These are phyloP conservation scores for Corythoichthys intestinalis DNA, from an alignment of 2,113 vertebrate species.

Conservation along the genomic window DNA sequence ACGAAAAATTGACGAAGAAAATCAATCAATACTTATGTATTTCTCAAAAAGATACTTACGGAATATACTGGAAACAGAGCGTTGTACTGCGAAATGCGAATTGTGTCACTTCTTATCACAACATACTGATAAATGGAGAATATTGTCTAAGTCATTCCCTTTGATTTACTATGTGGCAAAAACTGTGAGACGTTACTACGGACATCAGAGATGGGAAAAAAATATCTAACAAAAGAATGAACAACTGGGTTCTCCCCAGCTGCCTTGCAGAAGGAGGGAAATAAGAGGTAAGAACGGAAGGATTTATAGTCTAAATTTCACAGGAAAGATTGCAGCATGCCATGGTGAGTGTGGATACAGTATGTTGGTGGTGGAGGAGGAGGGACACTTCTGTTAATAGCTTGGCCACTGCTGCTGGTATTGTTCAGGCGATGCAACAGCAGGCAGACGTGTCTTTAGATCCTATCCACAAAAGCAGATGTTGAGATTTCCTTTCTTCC, in stretches of 20 bases:
- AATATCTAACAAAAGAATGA: slow-evolving; percentile 25
- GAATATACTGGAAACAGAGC: no score
- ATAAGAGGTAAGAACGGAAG: slow-evolving; percentile 43
- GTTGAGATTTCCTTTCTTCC: slow-evolving; percentile 46
- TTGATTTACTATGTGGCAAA: slow-evolving; percentile 14
- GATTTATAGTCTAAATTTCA: slow-evolving; percentile 57
- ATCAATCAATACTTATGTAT: no score
- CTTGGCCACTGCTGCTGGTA: slow-evolving; percentile 42
- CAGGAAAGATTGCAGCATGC: slow-evolving; percentile 58
- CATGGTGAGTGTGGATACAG: slow-evolving; percentile 45
- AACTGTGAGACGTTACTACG: slow-evolving; percentile 2
- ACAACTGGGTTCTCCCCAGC: slow-evolving; percentile 43
- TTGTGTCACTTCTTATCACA: no score
- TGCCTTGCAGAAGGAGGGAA: slow-evolving; percentile 42
- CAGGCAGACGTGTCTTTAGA: slow-evolving; percentile 40
- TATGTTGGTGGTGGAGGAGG: slow-evolving; percentile 11
- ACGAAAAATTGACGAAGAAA: no score
- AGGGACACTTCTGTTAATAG: slow-evolving; percentile 49
- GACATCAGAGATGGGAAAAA: slow-evolving; percentile 23
- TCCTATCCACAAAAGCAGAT: slow-evolving; percentile 43
- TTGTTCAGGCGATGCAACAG: slow-evolving; percentile 45
- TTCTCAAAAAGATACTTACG: no score
- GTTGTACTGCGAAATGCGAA: no score
- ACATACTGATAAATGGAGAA: no score
- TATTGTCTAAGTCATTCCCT: slow-evolving; percentile 9